Evolutionary conservation across 2,113 vertebrate genomes (phyloP).

Genomic region (Phodopus roborovskii): DNA sequence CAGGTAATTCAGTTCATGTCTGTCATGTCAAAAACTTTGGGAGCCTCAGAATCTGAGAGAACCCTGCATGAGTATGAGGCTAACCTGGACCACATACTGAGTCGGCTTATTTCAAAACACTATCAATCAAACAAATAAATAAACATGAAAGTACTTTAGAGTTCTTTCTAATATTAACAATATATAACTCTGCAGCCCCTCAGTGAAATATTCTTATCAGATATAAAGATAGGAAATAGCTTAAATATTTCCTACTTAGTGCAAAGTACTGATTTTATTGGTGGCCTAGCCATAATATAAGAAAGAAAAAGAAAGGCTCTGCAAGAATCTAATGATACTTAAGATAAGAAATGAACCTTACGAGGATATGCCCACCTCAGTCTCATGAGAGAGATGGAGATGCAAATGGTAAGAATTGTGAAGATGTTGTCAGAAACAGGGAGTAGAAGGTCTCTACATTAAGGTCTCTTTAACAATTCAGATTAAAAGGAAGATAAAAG

Average conservation of each 20-base stretch:
- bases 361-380: slow-evolving; percentile 45
- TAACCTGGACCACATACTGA: not conserved
- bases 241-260: not conserved
- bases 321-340: slow-evolving; percentile 22
- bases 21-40: not conserved
- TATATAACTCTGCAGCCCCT: not conserved
- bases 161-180: not conserved
- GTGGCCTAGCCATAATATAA: not conserved
- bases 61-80: not conserved
- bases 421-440: not conserved
- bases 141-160: not conserved
- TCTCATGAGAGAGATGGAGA: slow-evolving; percentile 22
- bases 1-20: not conserved
- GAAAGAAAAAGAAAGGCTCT: slow-evolving; percentile 29
- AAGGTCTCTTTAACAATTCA: slow-evolving; percentile 44
- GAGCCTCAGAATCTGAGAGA: not conserved
- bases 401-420: not conserved
- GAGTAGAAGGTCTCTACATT: not conserved
- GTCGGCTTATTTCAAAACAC: not conserved
- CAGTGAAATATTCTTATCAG: not conserved
- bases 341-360: not conserved
- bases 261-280: not conserved
- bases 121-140: not conserved
- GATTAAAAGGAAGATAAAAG: not conserved
- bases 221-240: not conserved